A percentile compares a stretch with the other conserved stretches of the same genome.
These are phyloP conservation scores for Heliopora coerulea DNA, from an alignment of 92 coral and sea anemone species.

Conservation along the genomic window DNA sequence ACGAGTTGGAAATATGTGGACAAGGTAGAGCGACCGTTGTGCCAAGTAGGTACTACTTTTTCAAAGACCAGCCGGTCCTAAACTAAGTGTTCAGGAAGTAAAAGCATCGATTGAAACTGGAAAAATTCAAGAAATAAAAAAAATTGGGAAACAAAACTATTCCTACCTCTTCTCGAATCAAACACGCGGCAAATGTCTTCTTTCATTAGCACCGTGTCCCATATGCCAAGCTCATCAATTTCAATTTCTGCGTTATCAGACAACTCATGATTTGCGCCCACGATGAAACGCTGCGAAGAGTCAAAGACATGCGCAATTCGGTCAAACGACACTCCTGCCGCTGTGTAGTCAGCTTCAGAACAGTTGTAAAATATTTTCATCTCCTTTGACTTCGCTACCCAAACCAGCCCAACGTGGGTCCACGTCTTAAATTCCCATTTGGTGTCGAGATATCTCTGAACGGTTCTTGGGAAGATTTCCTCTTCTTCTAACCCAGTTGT, in stretches of 20 bases:
- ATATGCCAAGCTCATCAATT: slow-evolving; percentile 81
- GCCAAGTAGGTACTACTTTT: no score
- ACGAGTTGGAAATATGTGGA: no score
- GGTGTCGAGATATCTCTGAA: slow-evolving; percentile 50
- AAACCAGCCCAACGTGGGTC: slow-evolving; percentile 66
- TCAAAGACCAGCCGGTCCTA: no score
- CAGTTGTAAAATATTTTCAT: slow-evolving; percentile 59
- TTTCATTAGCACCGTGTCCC: slow-evolving; percentile 58
- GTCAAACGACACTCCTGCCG: slow-evolving; percentile 2
- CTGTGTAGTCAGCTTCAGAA: slow-evolving; percentile 30
- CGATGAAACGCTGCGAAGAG: slow-evolving; percentile 64
- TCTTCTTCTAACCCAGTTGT: slow-evolving; percentile 42
- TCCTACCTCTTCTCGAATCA: slow-evolving; percentile 76
- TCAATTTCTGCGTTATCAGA: slow-evolving; percentile 54
- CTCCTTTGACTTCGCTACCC: slow-evolving; percentile 56
- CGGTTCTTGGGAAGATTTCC: slow-evolving; percentile 54
- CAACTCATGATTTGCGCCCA: slow-evolving; percentile 66
- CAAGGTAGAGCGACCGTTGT: no score
- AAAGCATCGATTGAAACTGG: no score
- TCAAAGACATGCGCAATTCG: slow-evolving; percentile 21
- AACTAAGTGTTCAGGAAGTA: no score
- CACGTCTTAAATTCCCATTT: slow-evolving; percentile 63
- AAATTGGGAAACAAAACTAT: no score
- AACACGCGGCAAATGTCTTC: slow-evolving; percentile 60
- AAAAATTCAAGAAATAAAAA: no score